Evolutionary conservation across 2,797 vertebrate species (phyloP), one percentile per base, ranked within the genome.

Genomic region (Leptodactylus fallax): DNA sequence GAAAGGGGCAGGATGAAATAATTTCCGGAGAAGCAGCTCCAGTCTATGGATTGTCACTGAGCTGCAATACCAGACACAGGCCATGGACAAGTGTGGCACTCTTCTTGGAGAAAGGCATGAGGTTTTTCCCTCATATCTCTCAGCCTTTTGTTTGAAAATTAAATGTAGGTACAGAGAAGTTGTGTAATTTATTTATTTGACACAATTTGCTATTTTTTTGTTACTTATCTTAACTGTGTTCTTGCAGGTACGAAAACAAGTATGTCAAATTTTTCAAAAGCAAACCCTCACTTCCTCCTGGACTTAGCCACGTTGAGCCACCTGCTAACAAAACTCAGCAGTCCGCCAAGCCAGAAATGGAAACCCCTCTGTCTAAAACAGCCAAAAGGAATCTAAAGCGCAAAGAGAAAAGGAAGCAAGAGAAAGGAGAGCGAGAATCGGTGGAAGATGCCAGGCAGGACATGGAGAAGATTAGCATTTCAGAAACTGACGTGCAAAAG

Each of bases 221-320:
- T 49, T 47, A 36, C 14, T 27, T 80, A 25, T 36, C 51, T 55
- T 25, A 69, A 65, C 8, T 25, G 12, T 21, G 25, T 90, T 88
- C 12, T 60, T 76, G 36, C 92, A 95, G 95, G 63, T 99, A 99
- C 86, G 98, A 99, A 94, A 99, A 99, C 93, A 99, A 99, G 88
- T 98, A 96, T 79, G 98, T 99, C 27, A 99, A 98, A 93, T 99
- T 99, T 91, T 99, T 99, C 92, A 97, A 97, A 92, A 97, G 97
- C 92, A 99, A 99, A 93, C 97, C 98, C 0, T 97, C 98, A 47
- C 94, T 99, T 36, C 98, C 98, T 0, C 98, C 98, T 0, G 98
- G 98, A 25, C 92, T 99, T 92, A 97, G 81, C 91, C 95, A 6
- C 7, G 92, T 91, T 56, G 95, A 23, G 79, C 93, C 14, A 0